phyloP scores from a whole-genome alignment of 2,113 vertebrate genomes.

The Illadopsis cleaveri region DNA sequence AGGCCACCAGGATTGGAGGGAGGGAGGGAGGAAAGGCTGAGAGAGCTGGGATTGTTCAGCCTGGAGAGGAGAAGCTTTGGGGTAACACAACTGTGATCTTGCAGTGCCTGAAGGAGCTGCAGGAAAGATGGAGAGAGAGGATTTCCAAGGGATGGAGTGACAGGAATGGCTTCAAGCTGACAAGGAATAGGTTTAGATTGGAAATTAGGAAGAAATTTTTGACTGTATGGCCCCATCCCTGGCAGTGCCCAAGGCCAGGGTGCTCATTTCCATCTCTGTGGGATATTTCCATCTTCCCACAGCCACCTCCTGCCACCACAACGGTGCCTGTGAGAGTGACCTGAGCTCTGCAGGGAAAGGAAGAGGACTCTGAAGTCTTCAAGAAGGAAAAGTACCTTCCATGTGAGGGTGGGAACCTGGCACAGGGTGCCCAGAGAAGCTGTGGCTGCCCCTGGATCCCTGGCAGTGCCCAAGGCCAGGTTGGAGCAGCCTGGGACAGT shows the following conservation, averaged over 20 bases:
- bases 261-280: too few species aligned
- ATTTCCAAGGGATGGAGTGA: background rate
- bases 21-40: background rate
- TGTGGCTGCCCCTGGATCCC: too few species aligned
- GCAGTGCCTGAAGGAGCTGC: background rate
- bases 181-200: background rate
- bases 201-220: background rate
- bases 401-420: too few species aligned
- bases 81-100: fast-evolving
- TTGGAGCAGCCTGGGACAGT: fast-evolving
- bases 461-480: background rate
- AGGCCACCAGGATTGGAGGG: background rate
- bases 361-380: too few species aligned
- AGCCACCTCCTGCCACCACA: too few species aligned
- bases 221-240: background rate
- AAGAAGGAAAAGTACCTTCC: too few species aligned
- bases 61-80: background rate
- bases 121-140: background rate
- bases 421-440: too few species aligned
- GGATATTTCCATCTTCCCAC: too few species aligned
- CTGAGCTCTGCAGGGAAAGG: too few species aligned
- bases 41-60: background rate
- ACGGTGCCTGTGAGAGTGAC: too few species aligned
- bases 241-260: background rate
- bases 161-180: background rate